Conservation (phyloP, 2,113 vertebrate species). For the Scytalopus superciliaris region DNA sequence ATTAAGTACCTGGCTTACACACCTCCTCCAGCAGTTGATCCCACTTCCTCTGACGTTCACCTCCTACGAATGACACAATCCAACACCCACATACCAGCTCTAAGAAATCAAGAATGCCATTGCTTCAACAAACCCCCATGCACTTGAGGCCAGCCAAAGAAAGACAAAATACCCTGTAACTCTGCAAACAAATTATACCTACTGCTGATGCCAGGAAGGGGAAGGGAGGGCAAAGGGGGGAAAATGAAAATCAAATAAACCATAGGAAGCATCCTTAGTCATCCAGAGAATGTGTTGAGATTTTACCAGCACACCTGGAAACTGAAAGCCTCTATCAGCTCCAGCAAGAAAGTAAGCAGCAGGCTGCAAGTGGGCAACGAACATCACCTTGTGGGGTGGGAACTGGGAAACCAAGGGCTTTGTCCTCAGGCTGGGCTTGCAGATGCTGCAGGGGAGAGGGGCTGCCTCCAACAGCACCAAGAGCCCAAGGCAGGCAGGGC, state of each 20-base stretch:
- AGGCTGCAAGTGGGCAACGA: neutral
- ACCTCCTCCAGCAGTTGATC: constrained; percentile 21
- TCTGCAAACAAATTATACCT: constrained; percentile 1
- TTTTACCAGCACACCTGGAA: neutral
- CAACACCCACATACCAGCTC: constrained; percentile 15
- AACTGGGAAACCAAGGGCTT: accelerated
- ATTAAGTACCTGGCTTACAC: constrained; percentile 48
- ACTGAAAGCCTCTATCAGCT: neutral
- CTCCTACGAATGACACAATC: constrained; percentile 57
- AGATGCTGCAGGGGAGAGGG: neutral
- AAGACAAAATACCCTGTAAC: neutral
- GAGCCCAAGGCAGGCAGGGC: neutral
- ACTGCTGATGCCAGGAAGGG: neutral
- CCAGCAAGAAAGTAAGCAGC: neutral
- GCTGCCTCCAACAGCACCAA: accelerated
- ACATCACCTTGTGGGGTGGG: neutral
- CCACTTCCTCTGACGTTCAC: constrained; percentile 53
- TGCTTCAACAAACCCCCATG: neutral
- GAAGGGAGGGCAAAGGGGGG: neutral
- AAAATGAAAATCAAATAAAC: neutral
- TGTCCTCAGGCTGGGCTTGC: neutral
- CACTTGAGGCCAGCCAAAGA: neutral
- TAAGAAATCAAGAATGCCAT: neutral
- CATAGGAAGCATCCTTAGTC: constrained; percentile 12
- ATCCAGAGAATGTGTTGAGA: neutral